Conservation (phyloP, 2,888 invertebrate species). For the Epinotia ramella region DNA sequence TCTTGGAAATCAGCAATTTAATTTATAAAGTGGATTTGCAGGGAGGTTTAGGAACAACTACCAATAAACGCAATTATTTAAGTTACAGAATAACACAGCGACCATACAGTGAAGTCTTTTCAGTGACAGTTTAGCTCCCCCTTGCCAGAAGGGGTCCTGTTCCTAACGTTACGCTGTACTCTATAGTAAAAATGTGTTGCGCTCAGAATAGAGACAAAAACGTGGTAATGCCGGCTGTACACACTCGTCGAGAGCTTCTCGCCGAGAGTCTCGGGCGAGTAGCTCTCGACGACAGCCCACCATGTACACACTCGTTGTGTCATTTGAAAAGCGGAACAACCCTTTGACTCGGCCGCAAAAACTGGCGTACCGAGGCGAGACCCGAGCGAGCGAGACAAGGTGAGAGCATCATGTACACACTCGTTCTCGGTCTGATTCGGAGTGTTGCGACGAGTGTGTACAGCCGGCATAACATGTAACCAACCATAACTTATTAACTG, state of each 20-base stretch:
- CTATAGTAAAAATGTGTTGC: conserved; percentile 9
- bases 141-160: not conserved
- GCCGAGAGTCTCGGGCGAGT: too few species aligned
- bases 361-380: too few species aligned
- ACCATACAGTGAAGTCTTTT: not conserved
- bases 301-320: too few species aligned
- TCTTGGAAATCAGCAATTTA: not conserved
- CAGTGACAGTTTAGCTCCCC: conserved; percentile 1
- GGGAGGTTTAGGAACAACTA: not conserved
- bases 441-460: too few species aligned
- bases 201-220: not conserved
- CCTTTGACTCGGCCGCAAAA: too few species aligned
- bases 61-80: not conserved
- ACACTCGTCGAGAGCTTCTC: too few species aligned
- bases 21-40: not conserved
- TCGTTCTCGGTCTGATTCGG: too few species aligned
- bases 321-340: too few species aligned
- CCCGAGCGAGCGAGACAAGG: too few species aligned
- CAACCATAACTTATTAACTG: not conserved
- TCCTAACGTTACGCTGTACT: not conserved
- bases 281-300: too few species aligned
- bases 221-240: not conserved
- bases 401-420: too few species aligned
- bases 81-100: not conserved
- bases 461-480: too few species aligned